Base-by-base conservation (phyloP, 2,113 vertebrate species). In the Pachyramphus minor region DNA sequence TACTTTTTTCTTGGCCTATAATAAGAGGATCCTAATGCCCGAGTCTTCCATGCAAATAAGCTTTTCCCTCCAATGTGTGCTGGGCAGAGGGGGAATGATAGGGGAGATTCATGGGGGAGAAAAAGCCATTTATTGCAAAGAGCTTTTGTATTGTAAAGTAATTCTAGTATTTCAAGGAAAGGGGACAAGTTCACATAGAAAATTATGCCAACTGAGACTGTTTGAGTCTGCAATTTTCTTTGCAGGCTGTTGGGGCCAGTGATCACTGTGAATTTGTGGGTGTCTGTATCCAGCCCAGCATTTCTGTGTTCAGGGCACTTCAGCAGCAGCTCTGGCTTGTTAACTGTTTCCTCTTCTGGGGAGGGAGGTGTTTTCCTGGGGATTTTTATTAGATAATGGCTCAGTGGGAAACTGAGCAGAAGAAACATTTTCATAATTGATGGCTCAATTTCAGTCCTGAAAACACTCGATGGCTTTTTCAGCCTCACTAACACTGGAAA, bases 351-450 rank as follows among this genome's bases (percentile, higher is more conserved):
- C 64, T 94, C 53, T 41, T 74, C 58, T 75, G 92, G 72, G 2
- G 37, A 85, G 60, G 44, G 85, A 95, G 64, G 55, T 94, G 76
- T 92, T 95, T 87, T 93, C 86, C 88, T 76, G 49, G 86, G 81
- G 83, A 80, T 53, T 96, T 96, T 95, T 96, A 95, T 94, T 87
- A 93, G 80, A 92, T 94, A 94, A 94, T 82, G 93, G 56, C 86
- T 93, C 76, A 64, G 76, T 66, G 56, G 86, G 92, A 95, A 97
- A 96, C 93, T 56, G 96, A 96, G 96, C 96, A 97, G 96, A 97
- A 96, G 95, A 96, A 97, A 95, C 92, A 93, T 96, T 96, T 96
- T 96, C 95, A 79, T 97, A 97, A 97, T 97, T 96, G 96, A 97
- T 97, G 86, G 95, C 90, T 97, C 96, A 95, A 89, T 97, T 96